Conservation (phyloP, 2,113 vertebrate genomes). For the Zosterops hypoxanthus region DNA sequence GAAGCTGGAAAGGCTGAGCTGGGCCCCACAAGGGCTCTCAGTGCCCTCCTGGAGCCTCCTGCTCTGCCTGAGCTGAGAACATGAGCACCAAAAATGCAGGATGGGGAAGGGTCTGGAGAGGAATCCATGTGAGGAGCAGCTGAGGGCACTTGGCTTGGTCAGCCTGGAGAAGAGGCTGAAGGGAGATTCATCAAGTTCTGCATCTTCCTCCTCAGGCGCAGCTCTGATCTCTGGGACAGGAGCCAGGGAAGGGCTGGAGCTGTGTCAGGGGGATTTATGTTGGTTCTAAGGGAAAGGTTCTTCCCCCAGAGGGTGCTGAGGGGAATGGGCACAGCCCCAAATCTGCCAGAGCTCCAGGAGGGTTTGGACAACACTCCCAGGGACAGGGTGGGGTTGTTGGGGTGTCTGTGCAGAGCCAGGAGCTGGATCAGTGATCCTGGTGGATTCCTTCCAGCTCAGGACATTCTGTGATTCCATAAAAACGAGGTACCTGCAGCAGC, state of each 20-base stretch:
- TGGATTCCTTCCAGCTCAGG: no score
- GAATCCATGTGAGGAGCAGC: neutral
- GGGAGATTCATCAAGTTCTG: neutral
- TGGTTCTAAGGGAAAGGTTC: neutral
- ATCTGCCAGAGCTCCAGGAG: neutral
- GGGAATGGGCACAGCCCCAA: neutral
- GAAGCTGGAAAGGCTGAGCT: neutral
- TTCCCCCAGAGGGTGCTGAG: neutral
- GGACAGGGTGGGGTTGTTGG: neutral
- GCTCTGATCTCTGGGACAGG: neutral
- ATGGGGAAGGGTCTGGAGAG: neutral
- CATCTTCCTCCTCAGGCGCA: neutral
- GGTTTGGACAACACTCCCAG: rapidly evolving
- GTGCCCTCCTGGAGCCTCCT: neutral
- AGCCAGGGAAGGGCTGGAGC: neutral
- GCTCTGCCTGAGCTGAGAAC: neutral
- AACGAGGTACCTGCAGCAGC: rapidly evolving
- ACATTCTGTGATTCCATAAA: no score
- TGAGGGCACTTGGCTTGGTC: neutral
- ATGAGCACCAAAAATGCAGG: neutral
- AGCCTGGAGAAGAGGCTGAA: neutral
- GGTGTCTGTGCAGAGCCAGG: neutral
- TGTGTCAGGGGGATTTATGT: rapidly evolving
- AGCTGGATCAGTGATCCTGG: neutral
- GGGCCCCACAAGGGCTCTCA: neutral